phyloP scores from a whole-genome alignment of 2,113 vertebrate species.

The Neolamprologus modestus region DNA sequence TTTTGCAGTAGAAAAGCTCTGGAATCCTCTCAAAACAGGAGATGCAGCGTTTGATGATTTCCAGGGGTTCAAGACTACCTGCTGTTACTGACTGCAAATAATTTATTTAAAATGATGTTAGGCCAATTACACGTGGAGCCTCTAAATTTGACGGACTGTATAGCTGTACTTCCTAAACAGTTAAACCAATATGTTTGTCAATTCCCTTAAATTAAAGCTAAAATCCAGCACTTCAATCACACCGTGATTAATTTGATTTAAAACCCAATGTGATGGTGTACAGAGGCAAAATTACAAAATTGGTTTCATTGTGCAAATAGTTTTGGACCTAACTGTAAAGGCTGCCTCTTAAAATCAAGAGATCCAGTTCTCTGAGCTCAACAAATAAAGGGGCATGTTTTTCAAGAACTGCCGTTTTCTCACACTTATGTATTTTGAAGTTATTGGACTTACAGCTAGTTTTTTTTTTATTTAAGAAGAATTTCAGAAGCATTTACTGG shows the following conservation, averaged over 20 bases:
- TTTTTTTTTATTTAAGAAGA: neutral
- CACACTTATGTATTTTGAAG: slow-evolving; percentile 32
- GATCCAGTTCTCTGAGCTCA: slow-evolving; percentile 36
- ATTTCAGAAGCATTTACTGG: neutral
- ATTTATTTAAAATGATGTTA: neutral
- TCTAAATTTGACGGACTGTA: neutral
- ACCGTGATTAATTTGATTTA: neutral
- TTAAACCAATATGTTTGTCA: neutral
- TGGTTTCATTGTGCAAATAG: neutral
- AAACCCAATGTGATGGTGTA: neutral
- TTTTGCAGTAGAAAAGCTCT: neutral
- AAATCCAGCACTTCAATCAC: neutral
- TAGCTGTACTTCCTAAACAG: neutral
- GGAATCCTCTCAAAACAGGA: neutral
- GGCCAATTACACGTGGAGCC: neutral
- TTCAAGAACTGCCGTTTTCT: slow-evolving; percentile 26
- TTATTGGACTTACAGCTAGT: slow-evolving; percentile 22
- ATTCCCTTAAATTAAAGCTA: neutral
- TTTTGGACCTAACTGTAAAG: neutral
- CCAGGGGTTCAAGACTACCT: neutral
- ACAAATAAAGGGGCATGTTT: slow-evolving; percentile 2
- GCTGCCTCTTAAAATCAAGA: slow-evolving; percentile 35
- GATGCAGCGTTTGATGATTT: neutral
- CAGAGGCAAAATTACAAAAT: neutral
- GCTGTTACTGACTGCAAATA: neutral